Conservation (phyloP, 2,113 vertebrate genomes). For the Colinus virginianus region DNA sequence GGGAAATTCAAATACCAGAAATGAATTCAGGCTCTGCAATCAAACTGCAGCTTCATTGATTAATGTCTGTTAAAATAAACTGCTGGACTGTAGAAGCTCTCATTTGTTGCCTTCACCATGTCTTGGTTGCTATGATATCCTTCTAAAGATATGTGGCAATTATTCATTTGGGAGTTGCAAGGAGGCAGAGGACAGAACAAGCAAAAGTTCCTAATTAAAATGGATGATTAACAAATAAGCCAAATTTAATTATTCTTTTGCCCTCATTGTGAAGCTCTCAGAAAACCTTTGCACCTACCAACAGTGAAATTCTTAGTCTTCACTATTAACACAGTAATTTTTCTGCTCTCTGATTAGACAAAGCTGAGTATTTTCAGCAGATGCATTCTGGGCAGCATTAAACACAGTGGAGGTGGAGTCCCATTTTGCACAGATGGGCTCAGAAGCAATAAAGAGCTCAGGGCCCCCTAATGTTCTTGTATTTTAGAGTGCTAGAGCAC, state of each 20-base stretch:
- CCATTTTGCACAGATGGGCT: neutral
- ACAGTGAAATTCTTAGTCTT: slow-evolving; percentile 48
- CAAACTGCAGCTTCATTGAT: slow-evolving; percentile 66
- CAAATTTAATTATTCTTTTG: slow-evolving; percentile 25
- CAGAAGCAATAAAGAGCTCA: neutral
- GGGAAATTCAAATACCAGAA: slow-evolving; percentile 75
- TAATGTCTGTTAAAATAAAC: slow-evolving; percentile 64
- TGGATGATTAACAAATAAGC: slow-evolving; percentile 53
- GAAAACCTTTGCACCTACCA: slow-evolving; percentile 44
- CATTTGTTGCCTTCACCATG: neutral
- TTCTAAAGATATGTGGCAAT: slow-evolving; percentile 37
- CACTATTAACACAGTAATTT: slow-evolving; percentile 41
- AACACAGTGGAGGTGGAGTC: neutral
- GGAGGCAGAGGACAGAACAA: slow-evolving; percentile 36
- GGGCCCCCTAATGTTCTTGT: neutral
- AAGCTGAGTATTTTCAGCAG: neutral
- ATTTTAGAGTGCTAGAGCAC: neutral
- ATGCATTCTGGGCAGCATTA: neutral
- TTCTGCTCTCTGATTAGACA: slow-evolving; percentile 26
- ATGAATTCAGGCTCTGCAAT: slow-evolving; percentile 68
- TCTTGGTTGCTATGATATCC: slow-evolving; percentile 64
- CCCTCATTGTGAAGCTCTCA: slow-evolving; percentile 17
- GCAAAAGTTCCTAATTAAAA: slow-evolving; percentile 65
- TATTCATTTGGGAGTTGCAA: slow-evolving; percentile 58
- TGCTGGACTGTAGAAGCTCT: neutral